A percentile compares a stretch with the other conserved stretches of the same genome.
These are phyloP conservation scores for Bombyx mori DNA, from an alignment of 1,140 invertebrate genomes.

Conservation along the genomic window ASM3026992v2 NC_085118.1:3773001-3773500, in stretches of 20 bases:
- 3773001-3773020: too few relatives aligned
- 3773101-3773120: too few relatives aligned
- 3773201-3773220: background rate
- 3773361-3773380: background rate
- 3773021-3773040: too few relatives aligned
- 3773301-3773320: conserved; percentile 20
- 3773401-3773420: conserved; percentile 13
- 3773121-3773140: too few relatives aligned
- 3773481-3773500: background rate
- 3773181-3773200: too few relatives aligned
- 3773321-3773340: conserved; percentile 25
- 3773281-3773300: conserved; percentile 24
- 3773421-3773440: conserved; percentile 5
- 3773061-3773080: too few relatives aligned
- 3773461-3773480: background rate
- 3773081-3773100: too few relatives aligned
- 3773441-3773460: background rate
- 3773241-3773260: conserved; percentile 1
- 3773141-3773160: too few relatives aligned
- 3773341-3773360: conserved; percentile 29
- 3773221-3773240: background rate
- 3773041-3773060: too few relatives aligned
- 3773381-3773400: conserved; percentile 15
- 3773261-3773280: conserved; percentile 19
- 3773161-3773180: too few relatives aligned